Evolutionary conservation across 2,888 invertebrate genomes (phyloP), one percentile per base, ranked within the genome.

Genomic region (Dryobotodes eremita): DNA sequence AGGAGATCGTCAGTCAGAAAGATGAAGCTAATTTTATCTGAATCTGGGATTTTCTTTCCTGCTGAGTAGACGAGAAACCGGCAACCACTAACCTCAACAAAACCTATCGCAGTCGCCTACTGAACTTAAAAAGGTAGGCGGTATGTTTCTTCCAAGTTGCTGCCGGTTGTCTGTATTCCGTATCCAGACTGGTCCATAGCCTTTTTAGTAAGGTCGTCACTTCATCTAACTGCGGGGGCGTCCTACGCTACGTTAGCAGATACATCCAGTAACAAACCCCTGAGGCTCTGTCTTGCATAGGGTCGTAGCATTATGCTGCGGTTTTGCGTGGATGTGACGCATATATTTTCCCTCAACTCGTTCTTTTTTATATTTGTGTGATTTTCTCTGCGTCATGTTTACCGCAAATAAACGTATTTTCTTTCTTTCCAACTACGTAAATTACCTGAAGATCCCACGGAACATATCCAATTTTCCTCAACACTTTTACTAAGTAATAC

Each of bases 401-500:
- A 36, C 31, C 31, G 31, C 31, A 36, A 36, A 36, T 1, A 36
- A 36, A 36, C 31, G 31, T 36, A 36, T 36, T 36, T 36, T 36
- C 31, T 36, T 36, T 36, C 31, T 36, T 36, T 36, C 10, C 7
- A 20, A 26, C 1, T 15, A 15, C 17, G 10, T 36, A 17, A 15
- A 31, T n/a, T 11, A 20, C 8, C 46, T 42, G 42, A 4, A 31
- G 20, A 5, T 31, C 61, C 4, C 6, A 0, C 1, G 10, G 15
- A 46, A 64, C 46, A 65, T 17, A 42, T 57, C 20, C 46, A 80
- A 82, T 83, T 77, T 80, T 72, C 55, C 36, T 53, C n/a, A 57
- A 81, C 86, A 71, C n/a, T n/a, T 57, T 57, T 73, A 68, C 36
- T 46, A 71, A 75, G 46, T 42, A 48, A 70, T 57, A 46, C 53